phyloP scores from a whole-genome alignment of 2,888 invertebrate species.

The Trachelus iudaicus region DNA sequence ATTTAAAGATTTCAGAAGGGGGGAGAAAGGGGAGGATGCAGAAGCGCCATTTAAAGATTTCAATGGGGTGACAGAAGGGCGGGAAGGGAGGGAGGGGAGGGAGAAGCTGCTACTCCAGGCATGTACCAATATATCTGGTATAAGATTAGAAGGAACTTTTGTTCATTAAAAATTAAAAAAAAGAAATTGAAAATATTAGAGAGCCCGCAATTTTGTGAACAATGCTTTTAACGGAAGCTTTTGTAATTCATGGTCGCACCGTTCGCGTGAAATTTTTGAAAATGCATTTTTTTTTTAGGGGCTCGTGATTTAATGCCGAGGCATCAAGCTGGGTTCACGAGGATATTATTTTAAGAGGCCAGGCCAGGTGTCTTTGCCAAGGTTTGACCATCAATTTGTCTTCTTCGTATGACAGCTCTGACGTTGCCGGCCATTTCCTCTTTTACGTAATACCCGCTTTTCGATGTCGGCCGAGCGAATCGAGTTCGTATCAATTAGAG shows the following conservation, averaged over 20 bases:
- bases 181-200: no score
- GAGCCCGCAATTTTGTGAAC: no score
- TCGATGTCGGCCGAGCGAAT: constrained; percentile 3
- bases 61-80: no score
- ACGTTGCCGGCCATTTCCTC: constrained; percentile 22
- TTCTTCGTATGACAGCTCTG: constrained; percentile 26
- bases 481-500: constrained; percentile 10
- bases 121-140: neutral
- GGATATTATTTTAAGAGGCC: constrained; percentile 36
- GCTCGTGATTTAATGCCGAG: neutral
- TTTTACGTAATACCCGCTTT: constrained; percentile 18
- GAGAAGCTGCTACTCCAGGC: no score
- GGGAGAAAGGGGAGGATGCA: no score
- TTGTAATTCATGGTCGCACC: no score
- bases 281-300: neutral
- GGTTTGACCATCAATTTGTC: constrained; percentile 31
- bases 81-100: no score
- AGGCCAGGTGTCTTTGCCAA: constrained; percentile 31
- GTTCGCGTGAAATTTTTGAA: no score
- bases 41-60: neutral
- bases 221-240: no score
- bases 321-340: constrained; percentile 6
- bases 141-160: neutral
- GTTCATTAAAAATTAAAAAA: neutral
- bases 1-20: neutral